These are phyloP conservation scores for Drosophila birchii DNA, from an alignment of 2,888 invertebrate species.

Conservation along the genomic window DNA sequence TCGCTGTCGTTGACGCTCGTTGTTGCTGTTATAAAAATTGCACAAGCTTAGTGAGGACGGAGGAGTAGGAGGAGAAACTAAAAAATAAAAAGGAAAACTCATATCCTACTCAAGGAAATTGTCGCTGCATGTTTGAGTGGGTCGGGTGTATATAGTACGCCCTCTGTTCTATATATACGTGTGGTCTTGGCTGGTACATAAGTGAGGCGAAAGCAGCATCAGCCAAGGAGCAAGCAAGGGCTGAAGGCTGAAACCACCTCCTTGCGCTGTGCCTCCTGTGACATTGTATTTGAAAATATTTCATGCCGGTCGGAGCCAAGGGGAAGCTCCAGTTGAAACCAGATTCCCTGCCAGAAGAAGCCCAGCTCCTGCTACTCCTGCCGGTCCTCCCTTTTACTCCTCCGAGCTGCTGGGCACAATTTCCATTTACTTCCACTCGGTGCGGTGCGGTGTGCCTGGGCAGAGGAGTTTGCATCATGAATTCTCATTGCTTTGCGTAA, in stretches of 20 bases:
- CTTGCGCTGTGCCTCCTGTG: constrained; percentile 33
- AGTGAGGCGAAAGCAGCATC: constrained; percentile 9
- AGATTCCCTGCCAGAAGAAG: constrained; percentile 1
- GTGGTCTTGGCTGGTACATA: constrained; percentile 7
- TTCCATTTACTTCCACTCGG: constrained; percentile 28
- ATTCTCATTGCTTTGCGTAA: constrained; percentile 31
- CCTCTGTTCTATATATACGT: constrained; percentile 3
- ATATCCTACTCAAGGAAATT: constrained; percentile 73
- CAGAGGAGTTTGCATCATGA: constrained; percentile 28
- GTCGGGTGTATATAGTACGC: constrained; percentile 12
- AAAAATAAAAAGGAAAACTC: constrained; percentile 55
- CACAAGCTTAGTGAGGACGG: constrained; percentile 31
- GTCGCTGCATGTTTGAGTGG: constrained; percentile 61
- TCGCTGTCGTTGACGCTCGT: constrained; percentile 43
- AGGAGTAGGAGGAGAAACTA: constrained; percentile 39
- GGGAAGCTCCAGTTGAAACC: constrained; percentile 10
- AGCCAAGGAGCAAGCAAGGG: constrained; percentile 31
- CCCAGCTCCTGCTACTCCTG: neutral
- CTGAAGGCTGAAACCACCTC: constrained; percentile 15
- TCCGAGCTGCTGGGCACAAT: neutral
- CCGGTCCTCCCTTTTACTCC: neutral
- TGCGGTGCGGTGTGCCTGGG: neutral
- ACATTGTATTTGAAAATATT: constrained; percentile 49
- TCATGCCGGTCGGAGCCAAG: constrained; percentile 18
- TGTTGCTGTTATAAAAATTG: constrained; percentile 54